Percentiles rank a stretch among this genome's conserved stretches.
Evolutionary conservation across 2,888 invertebrate genomes (phyloP).

Genomic region (Cantharis rustica): DNA sequence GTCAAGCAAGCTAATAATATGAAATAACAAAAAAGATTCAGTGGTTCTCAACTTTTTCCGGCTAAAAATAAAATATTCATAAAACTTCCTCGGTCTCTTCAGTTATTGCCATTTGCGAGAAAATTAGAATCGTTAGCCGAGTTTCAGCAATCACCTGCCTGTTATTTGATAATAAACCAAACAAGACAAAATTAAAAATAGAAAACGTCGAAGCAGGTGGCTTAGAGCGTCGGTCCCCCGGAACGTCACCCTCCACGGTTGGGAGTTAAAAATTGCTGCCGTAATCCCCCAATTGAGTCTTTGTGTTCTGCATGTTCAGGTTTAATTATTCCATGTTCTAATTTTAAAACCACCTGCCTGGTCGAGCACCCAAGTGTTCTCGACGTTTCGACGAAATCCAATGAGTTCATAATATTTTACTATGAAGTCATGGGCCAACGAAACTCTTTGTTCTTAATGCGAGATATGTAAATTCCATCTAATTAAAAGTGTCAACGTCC

Average conservation of each 20-base stretch:
- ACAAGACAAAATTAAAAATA: neutral
- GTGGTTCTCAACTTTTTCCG: neutral
- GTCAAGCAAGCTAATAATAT: neutral
- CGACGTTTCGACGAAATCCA: neutral
- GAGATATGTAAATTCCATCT: neutral
- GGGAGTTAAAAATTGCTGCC: neutral
- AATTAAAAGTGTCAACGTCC: constrained; percentile 4
- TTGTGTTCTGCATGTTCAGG: neutral
- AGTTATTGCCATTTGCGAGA: too few relatives aligned
- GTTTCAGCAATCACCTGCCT: neutral
- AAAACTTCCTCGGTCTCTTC: too few relatives aligned
- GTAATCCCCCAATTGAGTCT: neutral
- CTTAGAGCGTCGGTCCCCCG: neutral
- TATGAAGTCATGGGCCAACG: neutral
- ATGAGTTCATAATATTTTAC: neutral
- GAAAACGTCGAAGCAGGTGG: neutral
- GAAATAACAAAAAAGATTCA: neutral
- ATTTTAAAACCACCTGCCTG: neutral
- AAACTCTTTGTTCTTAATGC: neutral
- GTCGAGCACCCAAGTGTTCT: neutral
- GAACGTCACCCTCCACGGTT: neutral
- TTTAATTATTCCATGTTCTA: neutral
- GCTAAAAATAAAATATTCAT: neutral
- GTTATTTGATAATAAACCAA: neutral
- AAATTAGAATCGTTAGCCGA: too few relatives aligned